phyloP scores from a whole-genome alignment of 2,888 invertebrate genomes.

The Ormyrus nitidulus region DNA sequence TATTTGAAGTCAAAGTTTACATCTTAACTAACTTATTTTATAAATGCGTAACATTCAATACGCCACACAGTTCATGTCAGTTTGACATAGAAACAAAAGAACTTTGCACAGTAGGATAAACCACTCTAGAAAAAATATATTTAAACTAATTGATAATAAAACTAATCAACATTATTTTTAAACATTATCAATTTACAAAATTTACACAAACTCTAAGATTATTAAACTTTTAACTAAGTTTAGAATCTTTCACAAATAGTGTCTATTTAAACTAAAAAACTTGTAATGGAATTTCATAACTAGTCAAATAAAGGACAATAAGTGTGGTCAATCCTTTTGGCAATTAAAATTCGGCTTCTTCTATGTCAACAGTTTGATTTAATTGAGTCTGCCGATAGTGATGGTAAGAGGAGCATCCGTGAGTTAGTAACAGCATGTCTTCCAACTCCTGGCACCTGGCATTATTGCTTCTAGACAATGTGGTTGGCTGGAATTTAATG shows the following conservation, averaged over 20 bases:
- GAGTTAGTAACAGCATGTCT: slow-evolving; percentile 80
- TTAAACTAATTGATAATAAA: slow-evolving; percentile 22
- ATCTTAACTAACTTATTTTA: slow-evolving; percentile 59
- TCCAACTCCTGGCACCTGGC: slow-evolving; percentile 70
- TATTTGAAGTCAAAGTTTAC: slow-evolving; percentile 52
- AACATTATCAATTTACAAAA: slow-evolving; percentile 1
- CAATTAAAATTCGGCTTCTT: slow-evolving; percentile 53
- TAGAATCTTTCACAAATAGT: not conserved
- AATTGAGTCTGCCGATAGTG: slow-evolving; percentile 41
- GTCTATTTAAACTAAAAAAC: slow-evolving; percentile 23
- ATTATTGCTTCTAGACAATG: slow-evolving; percentile 33
- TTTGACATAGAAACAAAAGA: slow-evolving; percentile 23
- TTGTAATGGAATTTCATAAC: not conserved
- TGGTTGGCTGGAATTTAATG: slow-evolving; percentile 57
- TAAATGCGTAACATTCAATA: slow-evolving; percentile 57
- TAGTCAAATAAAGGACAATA: slow-evolving; percentile 31
- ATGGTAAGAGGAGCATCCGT: slow-evolving; percentile 81
- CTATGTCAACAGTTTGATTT: slow-evolving; percentile 18
- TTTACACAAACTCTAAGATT: not conserved
- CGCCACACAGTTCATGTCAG: slow-evolving; percentile 22
- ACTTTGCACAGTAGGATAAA: slow-evolving; percentile 25
- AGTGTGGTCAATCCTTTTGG: slow-evolving; percentile 29
- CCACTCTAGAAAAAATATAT: slow-evolving; percentile 37
- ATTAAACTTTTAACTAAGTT: slow-evolving; percentile 8
- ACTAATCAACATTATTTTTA: slow-evolving; percentile 7